Base-by-base conservation (phyloP, 2,797 vertebrate genomes). In the Xiphophorus birchmanni region DNA sequence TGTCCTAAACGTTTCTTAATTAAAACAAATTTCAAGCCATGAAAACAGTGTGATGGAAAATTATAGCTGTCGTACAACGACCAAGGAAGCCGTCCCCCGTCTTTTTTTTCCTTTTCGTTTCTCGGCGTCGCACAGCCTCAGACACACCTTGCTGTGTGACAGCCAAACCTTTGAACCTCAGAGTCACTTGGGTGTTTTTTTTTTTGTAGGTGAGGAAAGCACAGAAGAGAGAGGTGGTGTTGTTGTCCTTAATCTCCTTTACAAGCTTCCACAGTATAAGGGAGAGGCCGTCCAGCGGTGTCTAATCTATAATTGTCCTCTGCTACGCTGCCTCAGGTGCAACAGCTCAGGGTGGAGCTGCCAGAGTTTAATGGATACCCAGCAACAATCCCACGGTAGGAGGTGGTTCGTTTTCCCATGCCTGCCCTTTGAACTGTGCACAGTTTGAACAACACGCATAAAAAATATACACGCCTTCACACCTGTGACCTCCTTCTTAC, bases 231-330 rank as follows among this genome's bases (percentile, higher is more conserved):
- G 90, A 80, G 77, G 84, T 87, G 85, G 81, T 88, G 87, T 86
- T 88, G 85, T 81, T 93, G 85, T 87, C 91, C 91, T 94, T 93
- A 94, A 94, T 95, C 89, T 93, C 78, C 79, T 95, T 95, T 94
- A 94, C 91, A 87, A 92, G 86, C 89, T 81, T 82, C 82, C 85
- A 79, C 86, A 80, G 69, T 82, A 84, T 79, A 86, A 90, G 93
- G 93, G 93, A 93, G 93, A 93, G 93, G 90, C 84, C 48, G 85
- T 81, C 84, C 90, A 42, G 80, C 82, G 48, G 85, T 58, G 81
- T 86, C 91, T 95, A 90, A 93, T 94, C 94, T 94, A 87, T 94
- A 94, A 94, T 94, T 94, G 93, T 94, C 91, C 89, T 92, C 80
- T 78, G 84, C 84, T 83, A 81, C 56, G 45, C 84, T 84, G 93